Evolutionary conservation across 2,888 invertebrate genomes (phyloP), one percentile per base, ranked within the genome.

Genomic region (Gisinianus flammeolus): DNA sequence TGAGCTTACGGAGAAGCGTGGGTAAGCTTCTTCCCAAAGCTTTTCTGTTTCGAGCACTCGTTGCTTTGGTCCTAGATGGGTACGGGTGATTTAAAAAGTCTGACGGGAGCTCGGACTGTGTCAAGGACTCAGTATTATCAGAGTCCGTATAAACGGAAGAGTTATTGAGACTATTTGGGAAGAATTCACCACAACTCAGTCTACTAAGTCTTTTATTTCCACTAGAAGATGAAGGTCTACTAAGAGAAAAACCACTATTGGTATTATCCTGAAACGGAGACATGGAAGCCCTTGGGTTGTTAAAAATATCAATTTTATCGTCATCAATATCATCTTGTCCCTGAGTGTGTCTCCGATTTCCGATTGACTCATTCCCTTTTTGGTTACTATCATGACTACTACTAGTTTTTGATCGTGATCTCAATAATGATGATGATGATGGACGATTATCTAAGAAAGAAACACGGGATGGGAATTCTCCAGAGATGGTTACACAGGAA

Each of bases 151-250:
- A 78, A 16, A 67, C 70, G 8, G 70, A 64, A 31, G 78, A 58
- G 19, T 67, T 67, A 31, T 64, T 28, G 12, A 62, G 67, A 67
- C 52, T 30, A 64, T 81, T 82, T 30, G 84, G 81, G 64, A 82
- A 84, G 71, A 83, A 84, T 64, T 84, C 84, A 68, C 84, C 83
- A 80, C 84, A 84, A 79, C 84, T 84, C 33, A 83, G 76, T 68
- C 84, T 75, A 81, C 81, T 83, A 70, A 28, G 10, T 44, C 70
- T 52, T 35, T 70, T 70, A 70, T 56, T 73, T 80, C 64, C 82
- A 74, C 64, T 66, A 24, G 33, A 24, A 26, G 22, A 74, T 66
- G 28, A 24, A 22, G 66, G n/a, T 22, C 74, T 74, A 44, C 6
- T 33, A 31, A 64, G 66, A 35, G 26, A 35, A 12, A 31, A 31